phyloP scores from a whole-genome alignment of 2,888 invertebrate species.

The Plagodis pulveraria region DNA sequence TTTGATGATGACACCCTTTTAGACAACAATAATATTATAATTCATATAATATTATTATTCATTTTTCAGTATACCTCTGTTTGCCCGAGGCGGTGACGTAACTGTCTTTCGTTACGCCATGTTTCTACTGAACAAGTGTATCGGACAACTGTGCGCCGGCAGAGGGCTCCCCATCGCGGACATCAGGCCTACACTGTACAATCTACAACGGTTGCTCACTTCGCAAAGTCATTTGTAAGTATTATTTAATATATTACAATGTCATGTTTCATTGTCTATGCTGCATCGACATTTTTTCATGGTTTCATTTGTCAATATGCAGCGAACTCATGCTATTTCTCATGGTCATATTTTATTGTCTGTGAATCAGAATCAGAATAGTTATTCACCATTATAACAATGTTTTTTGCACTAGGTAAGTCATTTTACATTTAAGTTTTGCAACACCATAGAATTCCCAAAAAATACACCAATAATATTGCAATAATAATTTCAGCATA shows the following conservation, averaged over 20 bases:
- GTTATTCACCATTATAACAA: no score
- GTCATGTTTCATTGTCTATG: background rate
- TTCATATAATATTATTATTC: background rate
- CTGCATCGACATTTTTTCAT: background rate
- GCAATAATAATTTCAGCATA: no score
- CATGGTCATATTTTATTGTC: no score
- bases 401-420: no score
- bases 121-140: slow-evolving; percentile 96
- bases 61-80: slow-evolving; percentile 92
- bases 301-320: no score
- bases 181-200: slow-evolving; percentile 90
- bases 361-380: no score
- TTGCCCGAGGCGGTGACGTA: slow-evolving; percentile 90
- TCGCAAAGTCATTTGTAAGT: slow-evolving; percentile 65
- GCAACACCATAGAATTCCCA: no score
- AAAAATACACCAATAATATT: no score
- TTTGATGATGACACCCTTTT: no score
- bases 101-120: slow-evolving; percentile 95
- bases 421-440: no score
- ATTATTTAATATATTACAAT: background rate
- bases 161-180: slow-evolving; percentile 90
- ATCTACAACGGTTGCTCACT: slow-evolving; percentile 86
- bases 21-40: no score
- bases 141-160: slow-evolving; percentile 94
- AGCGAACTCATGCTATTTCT: no score